Conservation (phyloP, 2,888 invertebrate genomes). For the Synergus gifuensis region DNA sequence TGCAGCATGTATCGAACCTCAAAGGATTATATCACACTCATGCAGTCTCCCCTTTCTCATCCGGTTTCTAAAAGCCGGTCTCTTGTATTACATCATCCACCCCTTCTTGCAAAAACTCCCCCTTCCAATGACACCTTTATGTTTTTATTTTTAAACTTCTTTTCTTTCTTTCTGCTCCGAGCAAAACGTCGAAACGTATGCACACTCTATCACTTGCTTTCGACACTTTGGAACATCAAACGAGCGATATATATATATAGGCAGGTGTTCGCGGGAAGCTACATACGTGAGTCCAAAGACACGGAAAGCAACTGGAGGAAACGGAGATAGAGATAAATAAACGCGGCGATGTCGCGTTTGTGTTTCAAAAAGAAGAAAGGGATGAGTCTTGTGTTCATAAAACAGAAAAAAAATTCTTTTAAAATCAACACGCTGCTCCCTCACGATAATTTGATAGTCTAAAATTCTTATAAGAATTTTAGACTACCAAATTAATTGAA, state of each 20-base stretch:
- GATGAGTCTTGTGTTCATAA: constrained; percentile 18
- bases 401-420: constrained; percentile 5
- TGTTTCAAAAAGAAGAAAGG: constrained; percentile 30
- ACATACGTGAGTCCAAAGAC: constrained; percentile 29
- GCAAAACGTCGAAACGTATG: constrained; percentile 33
- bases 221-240: constrained; percentile 38
- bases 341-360: constrained; percentile 16
- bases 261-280: constrained; percentile 15
- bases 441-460: not conserved
- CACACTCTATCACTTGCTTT: constrained; percentile 38
- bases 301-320: constrained; percentile 21
- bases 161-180: not conserved
- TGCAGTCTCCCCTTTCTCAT: constrained; percentile 1
- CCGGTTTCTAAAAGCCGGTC: constrained; percentile 9
- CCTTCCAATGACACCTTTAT: not conserved
- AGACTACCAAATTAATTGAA: no score
- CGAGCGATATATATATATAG: constrained; percentile 2
- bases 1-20: constrained; percentile 17
- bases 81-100: constrained; percentile 14
- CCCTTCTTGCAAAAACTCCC: not conserved
- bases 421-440: not conserved
- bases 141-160: not conserved
- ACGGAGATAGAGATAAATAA: constrained; percentile 19
- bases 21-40: constrained; percentile 27
- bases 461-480: no score